Base-by-base conservation (phyloP, 2,888 invertebrate species). In the Disparrhopalites patrizii region DNA sequence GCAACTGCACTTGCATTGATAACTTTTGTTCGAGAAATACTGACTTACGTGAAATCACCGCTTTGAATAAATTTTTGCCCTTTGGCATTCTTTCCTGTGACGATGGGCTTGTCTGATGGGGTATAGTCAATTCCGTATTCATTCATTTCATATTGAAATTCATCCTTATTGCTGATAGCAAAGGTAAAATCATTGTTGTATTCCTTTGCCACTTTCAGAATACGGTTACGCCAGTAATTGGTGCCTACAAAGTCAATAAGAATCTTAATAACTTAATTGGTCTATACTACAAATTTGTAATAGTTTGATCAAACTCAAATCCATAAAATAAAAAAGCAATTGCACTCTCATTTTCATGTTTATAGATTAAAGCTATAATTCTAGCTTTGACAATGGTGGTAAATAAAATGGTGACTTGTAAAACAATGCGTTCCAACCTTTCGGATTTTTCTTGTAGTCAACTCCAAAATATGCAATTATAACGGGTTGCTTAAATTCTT, bases 171-270 rank as follows among this genome's bases (percentile, higher is more conserved):
- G 80, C 94, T 90, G 73, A 99, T 84, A 1, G 96, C 96, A 82
- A 97, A 99, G 74, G 82, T 87, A 40, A 89, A 84, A 52, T 85
- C 83, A 31, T 83, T 84, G 54, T 83, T 79, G 78, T 85, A 83
- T 70, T 87, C 85, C 78, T 91, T 86, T 68, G 89, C 91, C 13
- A 91, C 88, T 23, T 97, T 97, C 76, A 97, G 85, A 58, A 97
- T 87, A 73, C 97, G 87, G 82, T 97, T 97, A 77, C 96, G 89
- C 97, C 98, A 99, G 84, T 99, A 99, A 82, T 99, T 97, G 61
- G 97, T 96, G 56, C 94, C 82, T 82, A 65, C 33, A 73, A 70
- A 62, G 55, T 23, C n/a, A n/a, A n/a, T n/a, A 56, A 52, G 56
- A n/a, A n/a, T n/a, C n/a, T n/a, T n/a, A n/a, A n/a, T n/a, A n/a